phyloP scores from a whole-genome alignment of 2,113 vertebrate species.

The Turnix velox region DNA sequence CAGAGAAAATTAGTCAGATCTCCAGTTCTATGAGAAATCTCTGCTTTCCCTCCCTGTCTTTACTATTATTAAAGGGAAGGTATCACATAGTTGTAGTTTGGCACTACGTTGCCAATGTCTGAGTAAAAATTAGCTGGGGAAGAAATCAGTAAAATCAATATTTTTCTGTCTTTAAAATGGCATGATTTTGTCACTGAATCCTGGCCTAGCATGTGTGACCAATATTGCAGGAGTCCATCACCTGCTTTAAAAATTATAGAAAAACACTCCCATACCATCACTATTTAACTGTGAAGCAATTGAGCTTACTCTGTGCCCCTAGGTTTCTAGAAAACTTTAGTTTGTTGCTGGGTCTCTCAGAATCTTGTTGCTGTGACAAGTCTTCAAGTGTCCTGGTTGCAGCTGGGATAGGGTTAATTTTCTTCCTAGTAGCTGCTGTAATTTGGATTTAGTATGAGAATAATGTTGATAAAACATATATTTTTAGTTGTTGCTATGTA shows the following conservation, averaged over 20 bases:
- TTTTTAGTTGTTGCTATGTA: neutral
- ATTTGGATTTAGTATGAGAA: neutral
- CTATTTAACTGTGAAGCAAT: neutral
- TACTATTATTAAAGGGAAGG: neutral
- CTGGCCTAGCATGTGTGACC: neutral
- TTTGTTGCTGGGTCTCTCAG: neutral
- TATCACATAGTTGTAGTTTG: neutral
- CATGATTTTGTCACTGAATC: neutral
- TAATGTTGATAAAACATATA: neutral
- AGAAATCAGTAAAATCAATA: neutral
- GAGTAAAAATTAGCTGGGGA: neutral
- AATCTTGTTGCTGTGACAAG: neutral
- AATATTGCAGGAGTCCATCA: neutral
- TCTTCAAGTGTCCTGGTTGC: neutral
- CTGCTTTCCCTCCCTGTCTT: neutral
- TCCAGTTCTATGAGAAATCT: neutral
- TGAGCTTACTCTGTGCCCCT: neutral
- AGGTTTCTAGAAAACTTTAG: neutral
- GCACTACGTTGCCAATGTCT: neutral
- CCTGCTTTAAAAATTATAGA: neutral
- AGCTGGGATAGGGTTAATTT: neutral
- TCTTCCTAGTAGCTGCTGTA: neutral
- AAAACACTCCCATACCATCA: neutral
- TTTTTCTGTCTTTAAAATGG: neutral
- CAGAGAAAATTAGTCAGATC: slow-evolving; percentile 5